Evolutionary conservation across 2,888 invertebrate genomes (phyloP).

Genomic region (Hypomecis atomaria): DNA sequence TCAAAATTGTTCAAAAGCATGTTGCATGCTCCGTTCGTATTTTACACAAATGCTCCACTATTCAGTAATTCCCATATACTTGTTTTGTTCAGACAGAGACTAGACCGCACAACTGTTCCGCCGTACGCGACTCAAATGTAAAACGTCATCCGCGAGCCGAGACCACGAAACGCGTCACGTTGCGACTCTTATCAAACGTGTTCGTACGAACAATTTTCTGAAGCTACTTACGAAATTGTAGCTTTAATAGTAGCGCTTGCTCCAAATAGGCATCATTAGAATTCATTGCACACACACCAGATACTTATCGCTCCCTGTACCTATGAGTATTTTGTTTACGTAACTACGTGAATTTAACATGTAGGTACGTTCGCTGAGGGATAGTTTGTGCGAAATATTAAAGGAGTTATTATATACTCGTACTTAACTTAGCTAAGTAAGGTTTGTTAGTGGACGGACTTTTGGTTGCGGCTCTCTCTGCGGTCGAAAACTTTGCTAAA

Average conservation of each 20-base stretch:
- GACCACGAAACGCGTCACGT: slow-evolving; percentile 61
- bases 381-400: slow-evolving; percentile 39
- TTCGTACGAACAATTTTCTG: slow-evolving; percentile 52
- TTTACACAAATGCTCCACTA: background rate
- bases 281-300: slow-evolving; percentile 59
- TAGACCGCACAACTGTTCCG: slow-evolving; percentile 25
- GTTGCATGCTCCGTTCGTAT: background rate
- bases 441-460: slow-evolving; percentile 25
- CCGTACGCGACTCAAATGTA: slow-evolving; percentile 61
- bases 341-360: slow-evolving; percentile 48
- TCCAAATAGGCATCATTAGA: slow-evolving; percentile 56
- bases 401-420: slow-evolving; percentile 32
- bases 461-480: slow-evolving; percentile 33
- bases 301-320: slow-evolving; percentile 54
- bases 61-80: slow-evolving; percentile 11
- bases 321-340: slow-evolving; percentile 50
- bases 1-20: background rate
- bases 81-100: slow-evolving; percentile 14
- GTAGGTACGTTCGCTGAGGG: slow-evolving; percentile 33
- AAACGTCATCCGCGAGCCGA: slow-evolving; percentile 66
- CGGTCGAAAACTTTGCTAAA: slow-evolving; percentile 42
- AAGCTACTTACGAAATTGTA: slow-evolving; percentile 52
- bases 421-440: slow-evolving; percentile 24
- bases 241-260: slow-evolving; percentile 46
- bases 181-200: slow-evolving; percentile 65